A percentile compares a stretch with the other conserved stretches of the same genome.
Conservation (phyloP, 2,797 vertebrate species). For the Tinamus major region DNA sequence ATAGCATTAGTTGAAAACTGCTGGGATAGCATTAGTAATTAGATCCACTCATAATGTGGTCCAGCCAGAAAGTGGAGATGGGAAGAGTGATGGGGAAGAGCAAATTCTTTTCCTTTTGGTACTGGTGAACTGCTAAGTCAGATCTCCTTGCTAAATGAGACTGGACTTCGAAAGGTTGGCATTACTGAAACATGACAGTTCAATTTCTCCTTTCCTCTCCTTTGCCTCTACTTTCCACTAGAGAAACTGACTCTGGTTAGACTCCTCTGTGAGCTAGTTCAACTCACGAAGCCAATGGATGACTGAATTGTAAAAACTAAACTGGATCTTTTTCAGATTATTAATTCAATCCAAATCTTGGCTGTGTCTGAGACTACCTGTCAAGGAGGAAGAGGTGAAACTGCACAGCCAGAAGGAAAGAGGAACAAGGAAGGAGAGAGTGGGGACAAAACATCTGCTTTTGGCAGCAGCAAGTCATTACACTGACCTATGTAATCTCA, state of each 20-base stretch:
- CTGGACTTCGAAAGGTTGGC: not conserved
- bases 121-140: not conserved
- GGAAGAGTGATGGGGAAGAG: not conserved
- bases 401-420: not conserved
- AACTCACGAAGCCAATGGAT: not conserved
- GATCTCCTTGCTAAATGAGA: not conserved
- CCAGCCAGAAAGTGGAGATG: not conserved
- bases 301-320: not conserved
- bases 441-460: not conserved
- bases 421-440: not conserved
- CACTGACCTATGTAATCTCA: not conserved
- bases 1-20: not conserved
- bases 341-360: not conserved
- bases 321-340: not conserved
- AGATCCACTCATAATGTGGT: not conserved
- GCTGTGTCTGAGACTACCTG: accelerated
- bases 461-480: not conserved
- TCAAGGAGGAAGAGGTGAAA: not conserved
- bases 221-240: not conserved
- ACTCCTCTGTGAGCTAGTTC: not conserved
- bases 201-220: too few relatives aligned
- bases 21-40: not conserved
- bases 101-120: not conserved
- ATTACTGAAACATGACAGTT: too few relatives aligned
- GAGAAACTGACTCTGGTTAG: not conserved